Conservation (phyloP, 2,888 invertebrate species). For the Cryptocephalus moraei region DNA sequence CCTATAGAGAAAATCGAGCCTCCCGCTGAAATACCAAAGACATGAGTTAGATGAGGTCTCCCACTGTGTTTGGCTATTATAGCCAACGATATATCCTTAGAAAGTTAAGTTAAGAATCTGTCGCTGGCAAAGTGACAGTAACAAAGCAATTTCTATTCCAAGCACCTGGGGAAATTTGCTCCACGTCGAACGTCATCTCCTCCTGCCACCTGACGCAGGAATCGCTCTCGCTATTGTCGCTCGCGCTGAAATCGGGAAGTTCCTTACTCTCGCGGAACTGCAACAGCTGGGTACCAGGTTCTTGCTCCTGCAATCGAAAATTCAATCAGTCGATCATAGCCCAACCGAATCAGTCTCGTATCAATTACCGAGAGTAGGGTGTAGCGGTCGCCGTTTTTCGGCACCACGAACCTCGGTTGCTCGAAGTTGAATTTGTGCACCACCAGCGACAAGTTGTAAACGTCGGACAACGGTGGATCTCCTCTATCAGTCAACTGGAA, state of each 20-base stretch:
- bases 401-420: conserved; percentile 45
- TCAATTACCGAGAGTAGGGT: conserved; percentile 38
- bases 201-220: conserved; percentile 28
- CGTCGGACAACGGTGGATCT: conserved; percentile 31
- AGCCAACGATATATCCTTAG: too few relatives aligned
- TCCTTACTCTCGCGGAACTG: background rate
- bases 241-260: conserved; percentile 1
- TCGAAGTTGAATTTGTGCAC: conserved; percentile 48
- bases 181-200: background rate
- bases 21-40: background rate
- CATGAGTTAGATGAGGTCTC: too few relatives aligned
- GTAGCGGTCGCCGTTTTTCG: conserved; percentile 31
- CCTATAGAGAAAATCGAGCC: conserved; percentile 9
- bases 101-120: too few relatives aligned
- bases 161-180: too few relatives aligned
- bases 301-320: conserved; percentile 3
- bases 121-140: too few relatives aligned
- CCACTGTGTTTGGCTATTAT: too few relatives aligned
- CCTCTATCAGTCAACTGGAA: conserved; percentile 49
- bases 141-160: too few relatives aligned
- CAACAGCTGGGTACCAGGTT: background rate
- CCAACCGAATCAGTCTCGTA: too few relatives aligned
- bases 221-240: conserved; percentile 2
- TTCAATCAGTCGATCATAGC: background rate
- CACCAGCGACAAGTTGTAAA: conserved; percentile 29